Evolutionary conservation across 2,797 vertebrate genomes (phyloP), one percentile per base, ranked within the genome.

Genomic region (Dendrocincla fuliginosa): DNA sequence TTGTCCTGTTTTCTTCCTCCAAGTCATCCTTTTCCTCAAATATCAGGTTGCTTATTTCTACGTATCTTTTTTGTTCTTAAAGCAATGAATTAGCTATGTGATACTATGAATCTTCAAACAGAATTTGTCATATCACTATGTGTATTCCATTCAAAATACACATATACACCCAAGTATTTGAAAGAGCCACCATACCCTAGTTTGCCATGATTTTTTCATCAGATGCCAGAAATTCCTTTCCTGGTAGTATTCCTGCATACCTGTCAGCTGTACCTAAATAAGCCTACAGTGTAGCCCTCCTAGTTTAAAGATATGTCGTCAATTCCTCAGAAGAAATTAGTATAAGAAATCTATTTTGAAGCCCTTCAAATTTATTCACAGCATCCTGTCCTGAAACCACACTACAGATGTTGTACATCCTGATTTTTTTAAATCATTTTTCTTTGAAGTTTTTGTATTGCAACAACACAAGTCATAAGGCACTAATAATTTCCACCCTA

Each of bases 81-180:
- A 88, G 46, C 20, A 84, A 75, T 64, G 89, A 32, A 77, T 67
- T 52, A 79, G 25, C 20, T 50, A 37, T 1, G 9, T 41, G 35
- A 44, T 30, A 56, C 7, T 12, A 27, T 2, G 3, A 64, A 35
- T 39, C 35, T 68, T 7, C 4, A 80, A 85, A 46, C 4, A 73
- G 32, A 70, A 78, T 41, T 16, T n/a, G 16, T 25, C 39, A 42
- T 4, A 80, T 19, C 9, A 80, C 53, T 70, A 57, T 0, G 0
- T 46, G 19, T 35, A 64, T 55, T 77, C 24, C 13, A 82, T 44
- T 73, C n/a, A 73, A 75, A 84, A 74, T 16, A 85, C 2, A 56
- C 11, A 27, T 32, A 46, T 6, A 37, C 1, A 0, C 16, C 22
- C 11, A 35, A 1, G 18, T 28, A 19, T 42, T 84, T 87, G 33